phyloP scores from a whole-genome alignment of 2,113 vertebrate species.

The Cyanoramphus novaezelandiae region DNA sequence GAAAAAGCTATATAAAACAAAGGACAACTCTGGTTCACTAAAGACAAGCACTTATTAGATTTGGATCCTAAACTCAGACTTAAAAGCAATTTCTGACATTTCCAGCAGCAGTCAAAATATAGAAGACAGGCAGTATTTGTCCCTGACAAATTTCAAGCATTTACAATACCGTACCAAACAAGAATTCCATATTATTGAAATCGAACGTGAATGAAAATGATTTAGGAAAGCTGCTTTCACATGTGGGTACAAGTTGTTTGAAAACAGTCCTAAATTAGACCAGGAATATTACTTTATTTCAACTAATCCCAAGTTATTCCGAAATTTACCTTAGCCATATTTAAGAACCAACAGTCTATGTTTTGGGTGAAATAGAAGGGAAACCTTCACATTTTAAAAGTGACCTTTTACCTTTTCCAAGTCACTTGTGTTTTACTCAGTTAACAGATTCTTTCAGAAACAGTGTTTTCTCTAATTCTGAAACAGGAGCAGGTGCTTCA shows the following conservation, averaged over 20 bases:
- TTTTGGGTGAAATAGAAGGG: not conserved
- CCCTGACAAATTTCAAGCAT: not conserved
- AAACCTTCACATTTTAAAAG: not conserved
- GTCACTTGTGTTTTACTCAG: not conserved
- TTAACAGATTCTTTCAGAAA: not conserved
- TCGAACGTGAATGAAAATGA: not conserved
- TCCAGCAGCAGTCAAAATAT: not conserved
- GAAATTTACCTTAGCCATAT: not conserved
- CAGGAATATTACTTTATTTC: not conserved
- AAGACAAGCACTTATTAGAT: not conserved
- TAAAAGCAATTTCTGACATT: not conserved
- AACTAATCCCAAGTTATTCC: not conserved
- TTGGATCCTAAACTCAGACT: not conserved
- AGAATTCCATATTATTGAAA: not conserved
- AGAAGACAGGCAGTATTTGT: not conserved
- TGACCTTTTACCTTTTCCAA: not conserved
- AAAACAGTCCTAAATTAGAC: not conserved
- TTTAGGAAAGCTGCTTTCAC: not conserved
- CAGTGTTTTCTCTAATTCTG: not conserved
- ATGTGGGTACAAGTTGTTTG: not conserved
- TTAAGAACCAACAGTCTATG: not conserved
- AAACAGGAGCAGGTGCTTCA: not conserved
- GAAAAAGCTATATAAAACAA: not conserved
- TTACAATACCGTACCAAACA: not conserved
- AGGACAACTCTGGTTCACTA: not conserved